Conservation (phyloP, 2,797 vertebrate genomes). For the Eupleurogrammus muticus region DNA sequence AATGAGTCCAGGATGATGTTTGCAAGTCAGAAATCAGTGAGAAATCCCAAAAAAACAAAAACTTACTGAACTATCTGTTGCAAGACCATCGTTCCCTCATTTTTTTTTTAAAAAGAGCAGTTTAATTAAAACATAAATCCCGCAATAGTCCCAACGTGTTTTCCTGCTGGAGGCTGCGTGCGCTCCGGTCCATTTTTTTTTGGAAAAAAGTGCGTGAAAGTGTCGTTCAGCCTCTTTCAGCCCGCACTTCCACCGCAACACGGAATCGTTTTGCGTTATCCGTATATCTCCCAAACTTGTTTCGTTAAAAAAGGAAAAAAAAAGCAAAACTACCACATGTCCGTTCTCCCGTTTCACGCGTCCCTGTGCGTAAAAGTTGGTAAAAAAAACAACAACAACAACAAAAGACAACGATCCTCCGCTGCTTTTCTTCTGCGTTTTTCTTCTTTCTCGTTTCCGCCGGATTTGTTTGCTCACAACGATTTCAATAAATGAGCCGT, state of each 20-base stretch:
- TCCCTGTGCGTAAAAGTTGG: slow-evolving; percentile 54
- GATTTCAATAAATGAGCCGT: background rate
- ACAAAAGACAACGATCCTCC: slow-evolving; percentile 11
- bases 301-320: background rate
- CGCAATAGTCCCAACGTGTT: slow-evolving; percentile 27
- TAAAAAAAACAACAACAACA: slow-evolving; percentile 11
- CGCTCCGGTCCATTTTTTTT: slow-evolving; percentile 68
- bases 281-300: slow-evolving; percentile 18
- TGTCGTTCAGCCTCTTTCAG: slow-evolving; percentile 28
- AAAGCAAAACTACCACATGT: slow-evolving; percentile 16
- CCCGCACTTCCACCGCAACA: background rate
- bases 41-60: slow-evolving; percentile 27
- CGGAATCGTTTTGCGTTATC: background rate
- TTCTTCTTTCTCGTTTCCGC: too few species aligned
- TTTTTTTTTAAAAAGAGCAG: slow-evolving; percentile 6
- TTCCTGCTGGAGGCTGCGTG: slow-evolving; percentile 31
- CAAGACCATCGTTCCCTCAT: slow-evolving; percentile 48
- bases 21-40: slow-evolving; percentile 11
- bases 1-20: slow-evolving; percentile 22
- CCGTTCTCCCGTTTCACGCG: slow-evolving; percentile 38
- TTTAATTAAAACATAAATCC: slow-evolving; percentile 57
- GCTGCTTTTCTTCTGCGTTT: slow-evolving; percentile 1
- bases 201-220: slow-evolving; percentile 13
- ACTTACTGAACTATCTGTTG: slow-evolving; percentile 66
- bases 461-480: slow-evolving; percentile 20